Evolutionary conservation across 2,888 invertebrate genomes (phyloP).

Genomic region (Drosophila birchii): DNA sequence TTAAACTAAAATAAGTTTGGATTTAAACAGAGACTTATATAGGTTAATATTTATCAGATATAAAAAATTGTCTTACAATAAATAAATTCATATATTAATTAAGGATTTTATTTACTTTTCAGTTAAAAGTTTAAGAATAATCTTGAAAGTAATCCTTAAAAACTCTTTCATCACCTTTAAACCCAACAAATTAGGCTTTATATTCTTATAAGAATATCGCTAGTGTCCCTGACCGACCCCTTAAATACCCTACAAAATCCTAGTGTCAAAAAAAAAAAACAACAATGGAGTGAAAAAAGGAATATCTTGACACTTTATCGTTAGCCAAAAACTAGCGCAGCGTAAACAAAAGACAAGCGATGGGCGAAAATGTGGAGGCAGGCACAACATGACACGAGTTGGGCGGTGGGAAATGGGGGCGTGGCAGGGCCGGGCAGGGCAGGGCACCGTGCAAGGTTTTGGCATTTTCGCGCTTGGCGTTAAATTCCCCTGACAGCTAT

Average conservation of each 20-base stretch:
- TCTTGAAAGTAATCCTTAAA: background rate
- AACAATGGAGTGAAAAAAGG: constrained; percentile 61
- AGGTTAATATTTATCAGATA: too few species aligned
- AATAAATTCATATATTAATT: background rate
- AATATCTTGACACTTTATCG: constrained; percentile 82
- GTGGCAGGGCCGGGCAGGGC: background rate
- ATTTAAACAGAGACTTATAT: too few species aligned
- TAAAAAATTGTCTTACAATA: too few species aligned
- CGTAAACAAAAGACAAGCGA: constrained; percentile 69
- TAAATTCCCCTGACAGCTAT: constrained; percentile 84
- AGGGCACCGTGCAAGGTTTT: constrained; percentile 47
- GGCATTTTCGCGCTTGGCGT: constrained; percentile 79
- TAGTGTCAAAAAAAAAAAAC: constrained; percentile 25
- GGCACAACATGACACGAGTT: constrained; percentile 75
- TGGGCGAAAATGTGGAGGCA: constrained; percentile 57
- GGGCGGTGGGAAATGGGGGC: constrained; percentile 5
- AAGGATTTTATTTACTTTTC: too few species aligned
- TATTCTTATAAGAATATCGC: background rate
- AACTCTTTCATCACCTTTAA: background rate
- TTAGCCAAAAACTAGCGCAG: constrained; percentile 78
- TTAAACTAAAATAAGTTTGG: background rate
- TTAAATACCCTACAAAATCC: background rate
- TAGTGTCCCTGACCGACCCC: constrained; percentile 1
- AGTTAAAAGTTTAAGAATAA: too few species aligned
- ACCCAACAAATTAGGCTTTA: too few species aligned